Evolutionary conservation across 1,140 invertebrate genomes (phyloP).

Genomic region (Planococcus citri): DNA sequence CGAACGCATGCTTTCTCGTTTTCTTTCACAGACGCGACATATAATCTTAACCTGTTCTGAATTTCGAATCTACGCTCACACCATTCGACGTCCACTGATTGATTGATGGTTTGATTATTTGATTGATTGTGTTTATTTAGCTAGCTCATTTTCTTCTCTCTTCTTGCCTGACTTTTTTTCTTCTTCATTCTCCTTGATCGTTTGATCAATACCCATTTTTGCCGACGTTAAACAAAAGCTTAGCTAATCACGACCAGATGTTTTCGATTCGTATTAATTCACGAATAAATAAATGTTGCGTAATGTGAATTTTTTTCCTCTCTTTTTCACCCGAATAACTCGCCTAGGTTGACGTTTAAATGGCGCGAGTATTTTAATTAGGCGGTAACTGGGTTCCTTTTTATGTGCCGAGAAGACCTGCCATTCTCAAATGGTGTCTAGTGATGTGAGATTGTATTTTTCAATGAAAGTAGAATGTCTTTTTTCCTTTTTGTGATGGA

Average conservation of each 20-base stretch:
- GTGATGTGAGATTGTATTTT: too few relatives aligned
- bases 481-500: too few relatives aligned
- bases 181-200: background rate
- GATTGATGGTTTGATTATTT: constrained; percentile 7
- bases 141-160: background rate
- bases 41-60: background rate
- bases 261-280: background rate
- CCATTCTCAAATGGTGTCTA: too few relatives aligned
- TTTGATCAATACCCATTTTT: background rate
- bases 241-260: background rate
- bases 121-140: constrained; percentile 7
- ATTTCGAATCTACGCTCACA: constrained; percentile 2
- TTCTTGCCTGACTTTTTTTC: too few relatives aligned
- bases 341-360: too few relatives aligned
- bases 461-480: too few relatives aligned
- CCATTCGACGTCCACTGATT: background rate
- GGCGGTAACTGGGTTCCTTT: too few relatives aligned
- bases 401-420: too few relatives aligned
- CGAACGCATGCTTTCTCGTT: background rate
- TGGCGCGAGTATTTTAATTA: too few relatives aligned
- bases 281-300: background rate
- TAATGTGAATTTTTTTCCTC: background rate
- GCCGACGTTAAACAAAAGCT: background rate
- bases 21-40: background rate
- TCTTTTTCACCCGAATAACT: too few relatives aligned